phyloP scores from a whole-genome alignment of 2,113 vertebrate species.

The Promerops cafer region DNA sequence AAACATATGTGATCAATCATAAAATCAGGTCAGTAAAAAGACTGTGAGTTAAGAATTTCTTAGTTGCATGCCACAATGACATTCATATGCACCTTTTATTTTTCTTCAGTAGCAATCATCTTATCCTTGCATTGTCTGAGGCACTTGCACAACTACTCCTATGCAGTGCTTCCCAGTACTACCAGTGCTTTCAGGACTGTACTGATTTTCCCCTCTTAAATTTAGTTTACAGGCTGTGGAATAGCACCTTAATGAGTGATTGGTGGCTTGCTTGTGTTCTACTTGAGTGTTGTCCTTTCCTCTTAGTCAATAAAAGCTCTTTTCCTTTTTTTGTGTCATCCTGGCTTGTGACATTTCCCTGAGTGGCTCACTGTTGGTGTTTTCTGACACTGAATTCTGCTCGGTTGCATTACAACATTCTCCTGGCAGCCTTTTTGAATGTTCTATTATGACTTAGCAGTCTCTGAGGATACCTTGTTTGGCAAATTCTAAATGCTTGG shows the following conservation, averaged over 20 bases:
- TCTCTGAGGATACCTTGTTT: neutral
- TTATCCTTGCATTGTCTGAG: neutral
- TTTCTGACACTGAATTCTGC: neutral
- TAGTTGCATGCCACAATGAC: neutral
- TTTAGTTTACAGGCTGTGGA: neutral
- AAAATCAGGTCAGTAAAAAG: neutral
- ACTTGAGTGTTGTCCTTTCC: neutral
- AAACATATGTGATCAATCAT: neutral
- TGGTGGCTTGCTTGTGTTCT: neutral
- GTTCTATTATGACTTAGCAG: neutral
- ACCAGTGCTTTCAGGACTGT: neutral
- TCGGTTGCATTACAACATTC: neutral
- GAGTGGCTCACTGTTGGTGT: neutral
- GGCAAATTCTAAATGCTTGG: neutral
- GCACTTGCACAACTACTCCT: fast-evolving
- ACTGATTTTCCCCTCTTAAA: neutral
- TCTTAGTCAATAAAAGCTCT: neutral
- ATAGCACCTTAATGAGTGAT: neutral
- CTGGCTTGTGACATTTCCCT: neutral
- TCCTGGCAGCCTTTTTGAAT: neutral
- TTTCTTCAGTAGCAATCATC: neutral
- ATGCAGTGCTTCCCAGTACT: neutral
- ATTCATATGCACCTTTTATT: neutral
- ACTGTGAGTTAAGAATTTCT: neutral
- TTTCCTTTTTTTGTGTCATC: neutral